Percentiles rank a stretch among this genome's conserved stretches.
phyloP scores from a whole-genome alignment of 2,797 vertebrate species.

The Mormyrops boulengeri region DNA sequence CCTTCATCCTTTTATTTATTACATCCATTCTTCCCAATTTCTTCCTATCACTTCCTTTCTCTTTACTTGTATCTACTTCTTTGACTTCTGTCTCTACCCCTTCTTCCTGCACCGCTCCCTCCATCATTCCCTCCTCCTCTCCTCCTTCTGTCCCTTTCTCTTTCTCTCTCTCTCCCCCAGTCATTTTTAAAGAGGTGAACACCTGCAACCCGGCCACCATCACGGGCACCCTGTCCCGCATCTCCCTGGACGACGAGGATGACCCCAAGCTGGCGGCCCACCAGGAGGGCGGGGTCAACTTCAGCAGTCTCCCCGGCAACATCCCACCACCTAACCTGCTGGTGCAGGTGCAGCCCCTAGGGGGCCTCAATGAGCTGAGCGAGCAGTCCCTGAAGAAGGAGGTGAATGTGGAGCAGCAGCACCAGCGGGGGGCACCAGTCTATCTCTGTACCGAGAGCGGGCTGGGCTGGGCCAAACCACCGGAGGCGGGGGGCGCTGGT shows the following conservation, averaged over 20 bases:
- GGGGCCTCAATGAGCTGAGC: conserved; percentile 75
- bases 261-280: conserved; percentile 86
- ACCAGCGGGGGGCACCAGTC: conserved; percentile 65
- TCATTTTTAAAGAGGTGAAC: conserved; percentile 97
- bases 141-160: neutral
- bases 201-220: conserved; percentile 95
- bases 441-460: conserved; percentile 92
- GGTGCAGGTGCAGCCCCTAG: conserved; percentile 79
- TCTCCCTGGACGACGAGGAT: conserved; percentile 92
- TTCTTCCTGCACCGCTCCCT: neutral
- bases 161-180: conserved; percentile 49
- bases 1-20: neutral
- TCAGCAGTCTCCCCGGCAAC: conserved; percentile 86
- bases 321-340: conserved; percentile 83
- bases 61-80: neutral
- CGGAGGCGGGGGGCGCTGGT: conserved; percentile 55
- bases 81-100: neutral
- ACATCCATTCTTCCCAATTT: neutral
- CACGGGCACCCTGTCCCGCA: conserved; percentile 90
- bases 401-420: conserved; percentile 70
- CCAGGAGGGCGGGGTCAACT: conserved; percentile 81
- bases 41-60: neutral
- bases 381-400: conserved; percentile 77
- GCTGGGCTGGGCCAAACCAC: conserved; percentile 78
- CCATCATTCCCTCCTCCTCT: neutral